phyloP scores from a whole-genome alignment of 2,797 vertebrate species.

The Apodemus agrarius region DNA sequence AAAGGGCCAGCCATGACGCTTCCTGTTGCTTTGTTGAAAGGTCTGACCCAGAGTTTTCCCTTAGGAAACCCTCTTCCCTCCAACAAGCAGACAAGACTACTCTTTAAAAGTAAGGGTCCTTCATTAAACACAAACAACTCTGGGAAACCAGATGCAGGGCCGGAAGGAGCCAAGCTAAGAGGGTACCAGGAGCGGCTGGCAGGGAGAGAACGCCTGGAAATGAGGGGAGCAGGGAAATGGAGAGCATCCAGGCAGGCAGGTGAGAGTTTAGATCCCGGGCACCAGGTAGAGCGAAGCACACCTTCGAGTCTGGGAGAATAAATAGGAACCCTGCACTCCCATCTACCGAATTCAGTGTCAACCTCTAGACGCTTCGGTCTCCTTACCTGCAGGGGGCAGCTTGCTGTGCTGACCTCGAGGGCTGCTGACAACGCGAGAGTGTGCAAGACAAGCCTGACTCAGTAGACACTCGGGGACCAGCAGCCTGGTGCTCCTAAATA shows the following conservation, averaged over 20 bases:
- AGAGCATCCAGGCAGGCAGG: not conserved
- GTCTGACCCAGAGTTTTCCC: not conserved
- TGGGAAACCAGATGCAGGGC: not conserved
- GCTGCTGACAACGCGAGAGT: slow-evolving; percentile 11
- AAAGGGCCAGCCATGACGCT: not conserved
- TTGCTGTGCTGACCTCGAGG: not conserved
- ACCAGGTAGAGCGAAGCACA: not conserved
- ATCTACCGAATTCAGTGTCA: not conserved
- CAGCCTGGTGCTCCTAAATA: not conserved
- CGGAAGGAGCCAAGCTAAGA: not conserved
- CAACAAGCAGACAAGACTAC: not conserved
- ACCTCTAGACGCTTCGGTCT: slow-evolving; percentile 40
- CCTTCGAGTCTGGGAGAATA: not conserved
- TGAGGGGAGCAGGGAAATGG: not conserved
- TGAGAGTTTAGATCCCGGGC: not conserved
- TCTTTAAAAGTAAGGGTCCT: not conserved
- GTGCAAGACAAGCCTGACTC: not conserved
- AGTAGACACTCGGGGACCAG: not conserved
- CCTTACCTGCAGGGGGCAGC: not conserved
- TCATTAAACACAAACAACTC: not conserved
- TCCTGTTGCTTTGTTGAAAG: slow-evolving; percentile 2
- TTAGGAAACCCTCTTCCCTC: not conserved
- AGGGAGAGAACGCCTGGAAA: not conserved
- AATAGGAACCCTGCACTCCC: not conserved
- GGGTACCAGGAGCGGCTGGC: not conserved